phyloP scores from a whole-genome alignment of 1,140 invertebrate genomes.

The Drosophila paulistorum region DNA sequence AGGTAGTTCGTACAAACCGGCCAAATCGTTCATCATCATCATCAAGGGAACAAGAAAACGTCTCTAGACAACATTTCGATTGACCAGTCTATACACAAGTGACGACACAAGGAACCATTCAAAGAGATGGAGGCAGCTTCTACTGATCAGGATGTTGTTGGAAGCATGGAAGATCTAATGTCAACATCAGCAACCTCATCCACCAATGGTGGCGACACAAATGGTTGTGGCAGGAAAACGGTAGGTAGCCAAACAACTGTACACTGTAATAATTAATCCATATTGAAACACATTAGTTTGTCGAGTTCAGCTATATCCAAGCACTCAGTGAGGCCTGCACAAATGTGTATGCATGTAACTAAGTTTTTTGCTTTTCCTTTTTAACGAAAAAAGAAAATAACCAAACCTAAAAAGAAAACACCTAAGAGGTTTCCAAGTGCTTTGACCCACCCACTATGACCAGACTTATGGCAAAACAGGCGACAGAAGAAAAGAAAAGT shows the following conservation, averaged over 20 bases:
- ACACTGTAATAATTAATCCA: neutral
- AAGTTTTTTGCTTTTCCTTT: slow-evolving; percentile 43
- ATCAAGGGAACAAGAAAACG: slow-evolving; percentile 24
- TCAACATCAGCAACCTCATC: slow-evolving; percentile 68
- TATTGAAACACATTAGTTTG: neutral
- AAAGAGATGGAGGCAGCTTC: slow-evolving; percentile 42
- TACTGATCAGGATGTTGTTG: slow-evolving; percentile 59
- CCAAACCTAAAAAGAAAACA: slow-evolving; percentile 39
- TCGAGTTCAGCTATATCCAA: neutral
- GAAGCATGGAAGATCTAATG: slow-evolving; percentile 65
- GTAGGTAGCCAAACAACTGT: slow-evolving; percentile 40
- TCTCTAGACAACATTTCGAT: slow-evolving; percentile 15
- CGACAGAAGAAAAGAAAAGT: slow-evolving; percentile 3
- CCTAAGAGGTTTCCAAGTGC: slow-evolving; percentile 59
- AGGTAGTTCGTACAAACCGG: slow-evolving; percentile 19
- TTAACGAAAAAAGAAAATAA: slow-evolving; percentile 40
- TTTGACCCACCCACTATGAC: slow-evolving; percentile 46
- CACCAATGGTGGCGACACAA: slow-evolving; percentile 64
- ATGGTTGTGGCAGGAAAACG: slow-evolving; percentile 67
- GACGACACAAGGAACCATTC: slow-evolving; percentile 11
- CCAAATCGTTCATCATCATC: slow-evolving; percentile 17
- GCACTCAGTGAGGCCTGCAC: slow-evolving; percentile 30
- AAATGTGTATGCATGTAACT: slow-evolving; percentile 20
- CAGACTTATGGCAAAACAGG: slow-evolving; percentile 13
- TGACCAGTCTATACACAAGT: neutral